Conservation (phyloP, 2,113 vertebrate genomes). For the Gasterosteus nipponicus region DNA sequence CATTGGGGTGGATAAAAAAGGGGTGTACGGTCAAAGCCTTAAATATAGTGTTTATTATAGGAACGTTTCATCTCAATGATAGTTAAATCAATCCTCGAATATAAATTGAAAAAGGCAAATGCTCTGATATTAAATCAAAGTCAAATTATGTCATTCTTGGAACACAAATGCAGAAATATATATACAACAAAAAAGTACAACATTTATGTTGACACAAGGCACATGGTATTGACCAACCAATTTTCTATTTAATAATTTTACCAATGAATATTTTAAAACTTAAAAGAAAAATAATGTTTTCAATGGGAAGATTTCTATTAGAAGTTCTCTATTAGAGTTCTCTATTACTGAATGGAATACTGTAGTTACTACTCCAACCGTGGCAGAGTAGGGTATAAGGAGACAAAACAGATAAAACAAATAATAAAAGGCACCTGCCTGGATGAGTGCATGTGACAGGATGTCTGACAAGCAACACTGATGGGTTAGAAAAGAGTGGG, state of each 20-base stretch:
- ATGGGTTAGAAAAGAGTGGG: constrained; percentile 62
- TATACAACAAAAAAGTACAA: not conserved
- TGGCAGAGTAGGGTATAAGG: constrained; percentile 3
- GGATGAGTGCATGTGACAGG: constrained; percentile 74
- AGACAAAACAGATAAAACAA: constrained; percentile 50
- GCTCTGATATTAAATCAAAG: not conserved
- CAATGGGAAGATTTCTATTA: not conserved
- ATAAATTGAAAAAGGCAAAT: not conserved
- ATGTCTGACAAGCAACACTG: constrained; percentile 74
- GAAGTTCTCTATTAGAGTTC: not conserved
- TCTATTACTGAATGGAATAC: no score
- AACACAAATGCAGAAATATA: not conserved
- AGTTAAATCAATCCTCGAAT: not conserved
- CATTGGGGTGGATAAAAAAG: not conserved
- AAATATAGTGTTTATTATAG: not conserved
- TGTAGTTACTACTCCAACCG: not conserved
- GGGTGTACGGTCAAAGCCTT: not conserved
- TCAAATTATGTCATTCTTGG: not conserved
- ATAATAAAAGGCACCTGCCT: constrained; percentile 51
- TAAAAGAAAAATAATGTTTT: not conserved
- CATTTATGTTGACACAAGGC: not conserved
- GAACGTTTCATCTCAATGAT: not conserved
- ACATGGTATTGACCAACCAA: not conserved
- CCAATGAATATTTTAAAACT: not conserved
- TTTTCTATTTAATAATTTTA: not conserved